Evolutionary conservation across 2,797 vertebrate species (phyloP).

Genomic region (Tauraco hartlaubi): DNA sequence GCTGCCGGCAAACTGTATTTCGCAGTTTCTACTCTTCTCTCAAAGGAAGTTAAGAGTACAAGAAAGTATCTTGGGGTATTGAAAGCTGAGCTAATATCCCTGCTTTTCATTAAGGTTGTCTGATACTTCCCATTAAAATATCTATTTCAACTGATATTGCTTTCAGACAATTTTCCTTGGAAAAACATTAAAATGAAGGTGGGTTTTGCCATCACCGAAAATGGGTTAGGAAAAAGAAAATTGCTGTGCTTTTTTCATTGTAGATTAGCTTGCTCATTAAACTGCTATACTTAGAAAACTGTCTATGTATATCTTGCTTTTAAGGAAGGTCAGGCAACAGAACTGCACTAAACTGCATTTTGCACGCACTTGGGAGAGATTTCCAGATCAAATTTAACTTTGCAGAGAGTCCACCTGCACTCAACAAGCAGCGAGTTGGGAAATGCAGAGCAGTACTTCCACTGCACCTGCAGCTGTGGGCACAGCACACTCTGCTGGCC

Average conservation of each 20-base stretch:
- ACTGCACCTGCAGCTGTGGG: background rate
- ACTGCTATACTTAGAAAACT: background rate
- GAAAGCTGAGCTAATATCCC: slow-evolving; percentile 38
- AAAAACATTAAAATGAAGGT: slow-evolving; percentile 22
- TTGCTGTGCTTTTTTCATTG: background rate
- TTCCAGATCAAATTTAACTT: slow-evolving; percentile 28
- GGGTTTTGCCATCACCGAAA: background rate
- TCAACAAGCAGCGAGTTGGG: background rate
- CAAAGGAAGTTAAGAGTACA: background rate
- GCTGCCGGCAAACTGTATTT: background rate
- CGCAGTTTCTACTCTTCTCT: background rate
- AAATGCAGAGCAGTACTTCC: background rate
- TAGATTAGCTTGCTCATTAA: background rate
- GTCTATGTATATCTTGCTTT: background rate
- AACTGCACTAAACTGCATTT: background rate
- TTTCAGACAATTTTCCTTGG: slow-evolving; percentile 35
- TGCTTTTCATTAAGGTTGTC: slow-evolving; percentile 46
- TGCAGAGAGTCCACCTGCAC: background rate
- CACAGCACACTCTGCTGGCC: background rate
- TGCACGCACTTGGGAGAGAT: background rate
- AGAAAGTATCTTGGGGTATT: background rate
- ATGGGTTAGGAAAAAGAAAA: background rate
- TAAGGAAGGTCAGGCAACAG: background rate
- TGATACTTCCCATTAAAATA: slow-evolving; percentile 57
- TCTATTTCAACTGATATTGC: slow-evolving; percentile 41